Base-by-base conservation (phyloP, 2,113 vertebrate species). In the Garra rufa region DNA sequence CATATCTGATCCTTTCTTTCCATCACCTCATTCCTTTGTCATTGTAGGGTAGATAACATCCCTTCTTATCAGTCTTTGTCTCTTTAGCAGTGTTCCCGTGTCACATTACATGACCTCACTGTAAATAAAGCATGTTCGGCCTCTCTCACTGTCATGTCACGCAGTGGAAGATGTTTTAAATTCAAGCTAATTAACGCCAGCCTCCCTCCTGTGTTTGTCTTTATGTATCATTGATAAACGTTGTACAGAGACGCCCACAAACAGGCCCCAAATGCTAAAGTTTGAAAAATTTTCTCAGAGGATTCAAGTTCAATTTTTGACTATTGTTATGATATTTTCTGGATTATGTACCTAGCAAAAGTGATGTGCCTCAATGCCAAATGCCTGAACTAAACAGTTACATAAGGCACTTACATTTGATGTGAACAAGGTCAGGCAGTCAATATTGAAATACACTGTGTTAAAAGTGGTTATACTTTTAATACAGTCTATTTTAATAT, bases 91-190 rank as follows among this genome's bases (percentile, higher is more conserved):
- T 81, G 63, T 24, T 70, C 61, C 46, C 9, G 63, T 81, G 63
- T 81, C 19, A 24, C 63, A n/a, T 81, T 70, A 55, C 19, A 46
- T 52, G 63, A 81, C 79, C 79, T 38, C 26, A 70, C 63, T 81
- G 28, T 52, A 81, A 70, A 81, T 52, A 70, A 70, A 69, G 44
- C 44, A 81, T 38, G 63, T 70, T 69, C 44, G 44, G 17, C 44
- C 21, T 70, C 28, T 55, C 6, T 24, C 59, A 34, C 19, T 85
- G 74, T 70, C 81, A 73, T 70, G 26, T 83, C 26, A 44, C 48
- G 7, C 1, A 14, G 63, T 46, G 30, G 65, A 50, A 41, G 59
- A 80, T 38, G 30, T 52, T 81, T 43, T 38, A 50, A 24, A 52
- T 81, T 70, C 4, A 70, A 24, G 9, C 63, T 81, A 69, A 38